A percentile compares a stretch with the other conserved stretches of the same genome.
phyloP scores from a whole-genome alignment of 2,888 invertebrate genomes.

The Lumbricus terrestris region DNA sequence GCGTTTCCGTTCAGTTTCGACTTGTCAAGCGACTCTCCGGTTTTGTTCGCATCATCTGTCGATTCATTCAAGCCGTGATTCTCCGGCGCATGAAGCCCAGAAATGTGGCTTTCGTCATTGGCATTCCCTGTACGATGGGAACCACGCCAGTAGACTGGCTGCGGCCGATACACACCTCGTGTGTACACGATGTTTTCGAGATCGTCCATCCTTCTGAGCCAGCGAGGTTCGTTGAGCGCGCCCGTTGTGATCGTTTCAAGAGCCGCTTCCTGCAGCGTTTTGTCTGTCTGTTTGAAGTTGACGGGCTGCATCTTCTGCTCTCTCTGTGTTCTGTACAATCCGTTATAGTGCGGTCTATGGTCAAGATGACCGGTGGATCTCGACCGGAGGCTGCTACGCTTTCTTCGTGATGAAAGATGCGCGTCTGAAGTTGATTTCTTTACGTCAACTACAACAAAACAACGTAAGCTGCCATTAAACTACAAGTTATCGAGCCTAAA shows the following conservation, averaged over 20 bases:
- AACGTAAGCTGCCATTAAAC: not conserved
- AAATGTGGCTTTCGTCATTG: conserved; percentile 29
- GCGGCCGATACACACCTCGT: conserved; percentile 26
- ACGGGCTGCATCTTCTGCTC: not conserved
- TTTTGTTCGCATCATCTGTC: not conserved
- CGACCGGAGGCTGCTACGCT: not conserved
- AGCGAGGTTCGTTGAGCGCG: conserved; percentile 9
- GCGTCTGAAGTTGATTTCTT: not conserved
- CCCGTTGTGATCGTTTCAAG: conserved; percentile 19
- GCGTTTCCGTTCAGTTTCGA: not conserved
- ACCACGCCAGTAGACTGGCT: conserved; percentile 27
- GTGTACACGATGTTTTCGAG: conserved; percentile 22
- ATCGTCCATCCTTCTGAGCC: conserved; percentile 17
- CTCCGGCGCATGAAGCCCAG: not conserved
- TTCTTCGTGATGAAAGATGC: not conserved
- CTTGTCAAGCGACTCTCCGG: not conserved
- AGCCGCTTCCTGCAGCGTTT: conserved; percentile 27
- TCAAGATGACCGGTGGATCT: not conserved
- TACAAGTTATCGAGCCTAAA: not conserved
- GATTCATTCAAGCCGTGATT: not conserved
- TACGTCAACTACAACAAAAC: not conserved
- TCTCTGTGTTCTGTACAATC: conserved; percentile 8
- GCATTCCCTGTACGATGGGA: not conserved
- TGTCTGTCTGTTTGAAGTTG: conserved; percentile 17
- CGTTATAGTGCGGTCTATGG: not conserved